Conservation (phyloP, 53 echinoderm and acorn worm species). For the Actinopyga echinites region DNA sequence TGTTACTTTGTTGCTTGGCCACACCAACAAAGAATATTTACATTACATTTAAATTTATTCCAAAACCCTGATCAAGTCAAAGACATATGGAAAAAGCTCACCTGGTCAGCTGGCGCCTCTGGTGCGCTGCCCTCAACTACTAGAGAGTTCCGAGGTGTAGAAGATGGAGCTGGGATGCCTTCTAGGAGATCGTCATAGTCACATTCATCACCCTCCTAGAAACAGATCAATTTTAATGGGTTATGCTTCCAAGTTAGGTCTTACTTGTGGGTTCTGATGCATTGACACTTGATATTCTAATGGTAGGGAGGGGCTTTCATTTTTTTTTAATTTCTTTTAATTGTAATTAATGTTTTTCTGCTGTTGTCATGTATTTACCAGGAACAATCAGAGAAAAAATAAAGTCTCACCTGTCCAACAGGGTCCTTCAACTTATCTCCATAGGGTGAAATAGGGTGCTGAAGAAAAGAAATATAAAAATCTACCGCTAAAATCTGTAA, state of each 20-base stretch:
- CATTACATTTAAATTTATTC: too few species aligned
- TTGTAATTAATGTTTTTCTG: neutral
- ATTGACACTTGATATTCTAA: too few species aligned
- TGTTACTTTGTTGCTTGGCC: too few species aligned
- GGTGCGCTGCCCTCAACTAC: neutral
- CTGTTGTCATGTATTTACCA: neutral
- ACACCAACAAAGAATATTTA: too few species aligned
- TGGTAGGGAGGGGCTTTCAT: neutral
- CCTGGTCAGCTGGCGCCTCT: neutral
- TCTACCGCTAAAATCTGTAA: neutral
- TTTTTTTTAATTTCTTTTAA: neutral
- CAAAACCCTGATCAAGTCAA: neutral
- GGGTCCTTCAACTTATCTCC: slow-evolving; percentile 73
- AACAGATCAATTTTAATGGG: neutral
- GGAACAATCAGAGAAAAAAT: neutral
- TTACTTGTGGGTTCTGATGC: too few species aligned
- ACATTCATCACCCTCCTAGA: slow-evolving; percentile 58
- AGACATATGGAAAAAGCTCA: neutral
- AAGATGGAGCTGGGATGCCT: neutral
- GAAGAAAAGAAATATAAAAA: slow-evolving; percentile 13
- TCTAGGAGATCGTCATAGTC: slow-evolving; percentile 56
- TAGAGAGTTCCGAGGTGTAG: neutral
- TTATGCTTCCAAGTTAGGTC: neutral
- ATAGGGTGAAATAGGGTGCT: slow-evolving; percentile 93
- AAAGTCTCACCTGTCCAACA: slow-evolving; percentile 81